phyloP scores from a whole-genome alignment of 2,113 vertebrate genomes.

The Atractosteus spatula region DNA sequence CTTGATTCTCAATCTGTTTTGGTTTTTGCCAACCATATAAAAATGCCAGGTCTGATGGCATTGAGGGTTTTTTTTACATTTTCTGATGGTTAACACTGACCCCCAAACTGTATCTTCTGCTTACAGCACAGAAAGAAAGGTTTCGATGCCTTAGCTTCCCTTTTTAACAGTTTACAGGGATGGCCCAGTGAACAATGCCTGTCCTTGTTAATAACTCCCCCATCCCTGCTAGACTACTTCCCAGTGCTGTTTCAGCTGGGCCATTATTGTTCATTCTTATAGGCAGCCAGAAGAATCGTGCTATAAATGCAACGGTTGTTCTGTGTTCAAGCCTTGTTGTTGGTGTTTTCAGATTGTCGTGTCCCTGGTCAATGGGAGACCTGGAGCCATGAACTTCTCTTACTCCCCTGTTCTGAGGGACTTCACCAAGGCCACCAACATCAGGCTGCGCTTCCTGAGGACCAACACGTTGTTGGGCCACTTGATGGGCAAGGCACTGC shows the following conservation, averaged over 20 bases:
- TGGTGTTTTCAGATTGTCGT: conserved; percentile 77
- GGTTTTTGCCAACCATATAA: no score
- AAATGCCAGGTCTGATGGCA: no score
- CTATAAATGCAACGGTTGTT: neutral
- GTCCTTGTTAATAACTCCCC: no score
- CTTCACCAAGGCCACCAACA: conserved; percentile 96
- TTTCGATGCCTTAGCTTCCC: no score
- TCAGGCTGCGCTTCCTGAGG: conserved; percentile 86
- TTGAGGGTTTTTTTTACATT: no score
- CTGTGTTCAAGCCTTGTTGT: neutral
- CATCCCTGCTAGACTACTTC: no score
- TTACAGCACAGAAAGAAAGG: no score
- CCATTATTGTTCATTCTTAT: neutral
- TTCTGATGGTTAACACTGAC: no score
- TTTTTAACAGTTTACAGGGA: no score
- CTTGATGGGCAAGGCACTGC: conserved; percentile 92
- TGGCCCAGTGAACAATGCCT: no score
- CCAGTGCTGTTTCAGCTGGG: neutral
- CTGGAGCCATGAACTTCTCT: conserved; percentile 94
- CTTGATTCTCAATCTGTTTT: no score
- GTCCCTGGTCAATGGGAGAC: conserved; percentile 91
- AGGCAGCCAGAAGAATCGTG: neutral
- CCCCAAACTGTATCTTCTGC: no score
- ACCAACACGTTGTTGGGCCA: conserved; percentile 96
- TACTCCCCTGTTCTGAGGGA: conserved; percentile 88